Conservation (phyloP, 2,888 invertebrate species). For the Villa cingulata region DNA sequence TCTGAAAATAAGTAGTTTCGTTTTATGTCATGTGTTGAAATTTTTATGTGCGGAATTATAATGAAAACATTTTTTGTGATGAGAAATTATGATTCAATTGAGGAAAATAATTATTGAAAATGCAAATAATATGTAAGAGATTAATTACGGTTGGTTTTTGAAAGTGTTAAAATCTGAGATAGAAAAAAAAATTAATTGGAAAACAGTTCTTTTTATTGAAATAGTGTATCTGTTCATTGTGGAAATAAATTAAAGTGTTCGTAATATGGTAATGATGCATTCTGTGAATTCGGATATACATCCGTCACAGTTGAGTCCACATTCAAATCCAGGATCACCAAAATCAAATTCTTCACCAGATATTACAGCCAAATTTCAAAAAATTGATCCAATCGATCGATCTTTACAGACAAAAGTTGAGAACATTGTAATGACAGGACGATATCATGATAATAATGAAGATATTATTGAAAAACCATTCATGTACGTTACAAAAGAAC, state of each 20-base stretch:
- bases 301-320: conserved; percentile 31
- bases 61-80: no score
- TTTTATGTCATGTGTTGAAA: no score
- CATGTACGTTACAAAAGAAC: conserved; percentile 3
- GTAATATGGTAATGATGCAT: conserved; percentile 36
- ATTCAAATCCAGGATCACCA: conserved; percentile 34
- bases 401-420: conserved; percentile 12
- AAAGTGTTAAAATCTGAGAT: no score
- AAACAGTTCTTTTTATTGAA: no score
- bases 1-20: no score
- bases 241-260: not conserved
- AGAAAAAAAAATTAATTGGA: no score
- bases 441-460: conserved; percentile 5
- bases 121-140: no score
- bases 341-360: conserved; percentile 31
- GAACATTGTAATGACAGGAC: conserved; percentile 9
- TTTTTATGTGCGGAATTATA: no score
- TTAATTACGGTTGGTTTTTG: no score
- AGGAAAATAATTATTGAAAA: no score
- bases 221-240: not conserved
- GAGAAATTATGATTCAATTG: no score
- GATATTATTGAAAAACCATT: conserved; percentile 3
- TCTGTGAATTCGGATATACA: conserved; percentile 27
- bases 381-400: conserved; percentile 11
- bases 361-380: conserved; percentile 6